These are phyloP conservation scores for Lophius piscatorius DNA, from an alignment of 2,113 vertebrate species.

Conservation along the genomic window DNA sequence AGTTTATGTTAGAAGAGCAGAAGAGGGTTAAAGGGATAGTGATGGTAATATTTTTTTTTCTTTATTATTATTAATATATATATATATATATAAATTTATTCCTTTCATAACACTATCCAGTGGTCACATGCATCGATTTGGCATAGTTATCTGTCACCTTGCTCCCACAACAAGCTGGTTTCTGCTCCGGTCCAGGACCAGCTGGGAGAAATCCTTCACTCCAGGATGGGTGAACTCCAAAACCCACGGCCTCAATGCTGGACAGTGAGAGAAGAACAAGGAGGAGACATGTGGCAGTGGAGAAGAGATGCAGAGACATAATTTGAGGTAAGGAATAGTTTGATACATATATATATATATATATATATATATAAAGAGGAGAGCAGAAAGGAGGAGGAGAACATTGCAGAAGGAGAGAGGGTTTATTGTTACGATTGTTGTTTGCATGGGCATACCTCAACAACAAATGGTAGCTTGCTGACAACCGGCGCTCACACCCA, in stretches of 20 bases:
- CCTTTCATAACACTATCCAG: background rate
- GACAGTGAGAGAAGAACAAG: background rate
- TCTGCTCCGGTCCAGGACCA: conserved; percentile 90
- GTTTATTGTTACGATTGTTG: no score
- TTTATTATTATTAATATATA: no score
- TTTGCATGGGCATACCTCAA: no score
- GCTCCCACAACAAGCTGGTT: conserved; percentile 96
- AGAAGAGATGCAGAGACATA: background rate
- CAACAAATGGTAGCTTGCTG: no score
- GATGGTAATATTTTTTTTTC: no score
- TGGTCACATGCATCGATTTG: background rate
- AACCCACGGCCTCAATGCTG: conserved; percentile 91
- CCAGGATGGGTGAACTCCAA: conserved; percentile 90
- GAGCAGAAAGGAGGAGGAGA: background rate
- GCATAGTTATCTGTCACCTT: conserved; percentile 80
- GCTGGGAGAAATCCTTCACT: conserved; percentile 92
- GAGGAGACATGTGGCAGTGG: background rate
- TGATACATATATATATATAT: no score
- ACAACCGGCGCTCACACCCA: no score
- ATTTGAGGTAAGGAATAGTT: background rate
- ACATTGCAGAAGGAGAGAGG: no score
- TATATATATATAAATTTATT: background rate
- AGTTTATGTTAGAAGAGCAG: background rate
- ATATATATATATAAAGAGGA: no score
- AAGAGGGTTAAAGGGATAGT: no score